Evolutionary conservation across 1,140 invertebrate species (phyloP), one percentile per base, ranked within the genome.

Genomic region (Leptonema lineaticorne): DNA sequence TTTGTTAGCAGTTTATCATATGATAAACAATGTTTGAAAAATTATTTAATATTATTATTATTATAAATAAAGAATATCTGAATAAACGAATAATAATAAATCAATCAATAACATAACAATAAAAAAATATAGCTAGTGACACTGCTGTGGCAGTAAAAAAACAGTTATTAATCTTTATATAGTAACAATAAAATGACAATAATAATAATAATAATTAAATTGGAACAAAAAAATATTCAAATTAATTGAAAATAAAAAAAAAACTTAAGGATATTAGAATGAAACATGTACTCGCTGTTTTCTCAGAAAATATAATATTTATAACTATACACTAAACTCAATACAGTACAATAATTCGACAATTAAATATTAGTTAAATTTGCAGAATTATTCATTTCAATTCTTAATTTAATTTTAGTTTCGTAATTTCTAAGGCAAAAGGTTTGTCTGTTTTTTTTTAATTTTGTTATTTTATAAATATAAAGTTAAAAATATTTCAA

Each of bases 251-350:
- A 1, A 7, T 26, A 9, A 14, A 22, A 11, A n/a, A 5, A 53
- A 26, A 53, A 20, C 27, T 53, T 24, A 20, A 3, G 22, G 16
- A 53, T 26, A 53, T 53, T 11, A 53, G 27, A 53, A 24, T 14
- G 24, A 24, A 53, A 22, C 20, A 26, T 7, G 11, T 24, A 26
- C 20, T 53, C n/a, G n/a, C n/a, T 53, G 50, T 53, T 53, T 53
- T 53, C 50, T 53, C 50, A 53, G 50, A 53, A 53, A 53, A 53
- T 53, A 53, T 53, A 53, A 26, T 26, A 26, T 53, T 53, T 24
- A 11, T 22, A n/a, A n/a, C 50, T 53, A 53, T 24, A 53, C 14
- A 53, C 50, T 53, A 53, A 53, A 53, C 14, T 53, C 50, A 53
- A n/a, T n/a, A 53, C 50, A 53, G 50, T 53, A 53, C 50, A n/a